A percentile compares a stretch with the other conserved stretches of the same genome.
Evolutionary conservation across 2,113 vertebrate species (phyloP).

Genomic region (Pelusios castaneus): DNA sequence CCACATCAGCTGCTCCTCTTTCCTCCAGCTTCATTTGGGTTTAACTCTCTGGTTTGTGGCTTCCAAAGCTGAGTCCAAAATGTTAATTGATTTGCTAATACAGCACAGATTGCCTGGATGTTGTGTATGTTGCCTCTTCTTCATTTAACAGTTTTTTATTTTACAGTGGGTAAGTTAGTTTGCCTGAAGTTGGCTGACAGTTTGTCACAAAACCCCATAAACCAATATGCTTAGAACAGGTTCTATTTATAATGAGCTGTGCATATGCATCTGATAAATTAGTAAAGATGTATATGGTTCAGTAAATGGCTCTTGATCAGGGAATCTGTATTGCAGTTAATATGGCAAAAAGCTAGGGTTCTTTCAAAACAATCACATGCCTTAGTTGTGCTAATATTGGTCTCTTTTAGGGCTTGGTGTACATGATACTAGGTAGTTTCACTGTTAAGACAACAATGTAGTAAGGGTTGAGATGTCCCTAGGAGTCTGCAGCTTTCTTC

Average conservation of each 20-base stretch:
- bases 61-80: not conserved
- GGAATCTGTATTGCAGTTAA: not conserved
- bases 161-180: accelerated
- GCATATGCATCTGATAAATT: not conserved
- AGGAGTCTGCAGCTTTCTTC: not conserved
- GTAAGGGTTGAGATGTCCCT: not conserved
- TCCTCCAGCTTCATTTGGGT: not conserved
- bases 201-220: not conserved
- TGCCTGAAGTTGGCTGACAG: not conserved
- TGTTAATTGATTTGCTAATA: not conserved
- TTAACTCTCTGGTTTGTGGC: slow-evolving; percentile 1
- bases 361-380: not conserved
- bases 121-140: not conserved
- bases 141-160: not conserved
- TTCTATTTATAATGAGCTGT: not conserved
- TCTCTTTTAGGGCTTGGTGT: not conserved
- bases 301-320: not conserved
- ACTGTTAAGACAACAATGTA: not conserved
- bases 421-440: not conserved
- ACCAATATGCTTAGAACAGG: not conserved
- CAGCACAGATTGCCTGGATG: not conserved
- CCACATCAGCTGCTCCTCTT: slow-evolving; percentile 5
- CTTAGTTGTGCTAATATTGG: not conserved
- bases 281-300: not conserved
- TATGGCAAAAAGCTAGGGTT: not conserved